Base-by-base conservation (phyloP, 2,797 vertebrate genomes). In the Cichlasoma orientale region DNA sequence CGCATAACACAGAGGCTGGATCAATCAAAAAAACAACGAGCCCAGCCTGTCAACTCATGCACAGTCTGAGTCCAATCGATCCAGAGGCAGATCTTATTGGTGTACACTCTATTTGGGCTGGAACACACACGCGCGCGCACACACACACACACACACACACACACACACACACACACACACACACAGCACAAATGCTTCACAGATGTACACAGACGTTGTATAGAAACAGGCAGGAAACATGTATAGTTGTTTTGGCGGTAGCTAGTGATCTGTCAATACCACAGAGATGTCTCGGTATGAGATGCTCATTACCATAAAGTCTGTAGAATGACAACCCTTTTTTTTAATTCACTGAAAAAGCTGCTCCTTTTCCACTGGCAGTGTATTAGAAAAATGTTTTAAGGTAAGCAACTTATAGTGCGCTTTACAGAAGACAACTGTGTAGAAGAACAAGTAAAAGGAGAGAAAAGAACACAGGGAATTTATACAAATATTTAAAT, bases 1-100 rank as follows among this genome's bases (percentile, higher is more conserved):
- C 81, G 78, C 86, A 89, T 55, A 89, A 82, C 81, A 75, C 57
- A 80, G 77, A 80, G 73, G 79, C n/a, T 81, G 84, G 84, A 92
- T 93, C 89, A 91, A 91, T 94, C 59, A 83, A 75, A 83, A 92
- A 85, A 92, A 91, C 90, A 89, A 91, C 87, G 88, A 84, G 84
- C 87, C 77, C 57, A 53, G 82, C 75, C 83, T 89, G 88, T 90
- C 89, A 92, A 80, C 92, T 79, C 86, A 87, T 83, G 86, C 89
- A 89, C 81, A 89, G 90, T 87, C 89, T 87, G 87, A 92, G 90
- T 82, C 86, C 73, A 55, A 92, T 94, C 82, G 88, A 94, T 94
- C 72, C 69, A 75, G 68, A 80, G 74, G 72, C 83, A 89, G 78
- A 86, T 86, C 86, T 88, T 86, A 88, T 90, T 90, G 86, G 88